Percentiles rank a stretch among this genome's conserved stretches.
phyloP scores from a whole-genome alignment of 1,140 invertebrate genomes.

The Pteromalus puparum region DNA sequence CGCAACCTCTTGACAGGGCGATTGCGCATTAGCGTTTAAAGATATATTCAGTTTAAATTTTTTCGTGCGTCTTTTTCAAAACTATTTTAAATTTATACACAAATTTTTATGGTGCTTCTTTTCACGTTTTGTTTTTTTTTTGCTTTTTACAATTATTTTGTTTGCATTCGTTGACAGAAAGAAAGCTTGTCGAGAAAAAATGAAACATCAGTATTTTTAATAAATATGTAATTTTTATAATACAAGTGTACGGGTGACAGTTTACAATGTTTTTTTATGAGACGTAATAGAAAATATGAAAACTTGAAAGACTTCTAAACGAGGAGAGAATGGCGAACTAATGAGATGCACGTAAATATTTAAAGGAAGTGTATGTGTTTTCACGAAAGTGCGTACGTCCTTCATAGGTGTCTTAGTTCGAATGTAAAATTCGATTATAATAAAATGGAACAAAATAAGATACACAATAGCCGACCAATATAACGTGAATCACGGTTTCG shows the following conservation, averaged over 20 bases:
- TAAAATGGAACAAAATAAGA: background rate
- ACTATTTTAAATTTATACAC: background rate
- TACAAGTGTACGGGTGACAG: background rate
- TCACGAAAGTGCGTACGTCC: conserved; percentile 18
- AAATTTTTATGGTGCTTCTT: conserved; percentile 31
- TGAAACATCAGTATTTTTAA: conserved; percentile 43
- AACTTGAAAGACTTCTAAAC: background rate
- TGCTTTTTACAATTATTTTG: background rate
- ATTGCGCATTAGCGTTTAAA: conserved; percentile 30
- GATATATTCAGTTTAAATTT: conserved; percentile 43
- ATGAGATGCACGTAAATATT: conserved; percentile 36
- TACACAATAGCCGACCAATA: conserved; percentile 18
- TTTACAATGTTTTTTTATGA: conserved; percentile 41
- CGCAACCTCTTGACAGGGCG: background rate
- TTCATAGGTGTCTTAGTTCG: conserved; percentile 13
- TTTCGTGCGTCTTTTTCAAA: conserved; percentile 36
- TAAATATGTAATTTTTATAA: conserved; percentile 37
- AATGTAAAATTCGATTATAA: conserved; percentile 17
- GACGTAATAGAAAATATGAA: conserved; percentile 3
- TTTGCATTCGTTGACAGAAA: conserved; percentile 10
- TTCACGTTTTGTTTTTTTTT: conserved; percentile 11
- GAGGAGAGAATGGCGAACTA: background rate
- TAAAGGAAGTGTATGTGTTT: conserved; percentile 33
- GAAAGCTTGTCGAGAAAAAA: background rate
- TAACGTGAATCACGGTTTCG: conserved; percentile 31